These are phyloP conservation scores for Capreolus pygargus DNA, from an alignment of 2,113 vertebrate genomes.

Conservation along the genomic window DNA sequence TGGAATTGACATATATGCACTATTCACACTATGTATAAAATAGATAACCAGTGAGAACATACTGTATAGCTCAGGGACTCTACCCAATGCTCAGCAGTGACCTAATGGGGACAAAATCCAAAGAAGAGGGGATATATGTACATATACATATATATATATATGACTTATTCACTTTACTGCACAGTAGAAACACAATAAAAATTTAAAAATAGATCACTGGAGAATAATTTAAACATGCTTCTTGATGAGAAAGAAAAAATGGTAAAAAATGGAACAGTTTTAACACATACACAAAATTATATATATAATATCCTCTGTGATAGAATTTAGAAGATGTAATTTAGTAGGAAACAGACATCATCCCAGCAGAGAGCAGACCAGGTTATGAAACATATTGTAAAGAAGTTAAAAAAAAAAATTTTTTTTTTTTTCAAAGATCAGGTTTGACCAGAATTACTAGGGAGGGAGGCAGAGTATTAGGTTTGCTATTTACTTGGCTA, in stretches of 20 bases:
- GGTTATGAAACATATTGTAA: not conserved
- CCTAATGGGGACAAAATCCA: not conserved
- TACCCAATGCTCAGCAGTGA: not conserved
- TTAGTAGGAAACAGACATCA: not conserved
- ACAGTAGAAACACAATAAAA: not conserved
- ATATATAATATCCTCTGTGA: not conserved
- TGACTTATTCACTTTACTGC: not conserved
- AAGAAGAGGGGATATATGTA: not conserved
- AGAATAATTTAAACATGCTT: not conserved
- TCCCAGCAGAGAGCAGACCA: not conserved
- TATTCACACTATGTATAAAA: not conserved
- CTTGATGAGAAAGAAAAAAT: not conserved
- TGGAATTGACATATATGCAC: not conserved
- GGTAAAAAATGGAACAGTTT: not conserved
- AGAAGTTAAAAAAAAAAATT: not conserved
- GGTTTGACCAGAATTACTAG: not conserved
- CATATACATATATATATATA: rapidly evolving
- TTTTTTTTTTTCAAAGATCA: not conserved
- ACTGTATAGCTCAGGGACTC: not conserved
- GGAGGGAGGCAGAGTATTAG: not conserved
- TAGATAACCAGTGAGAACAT: not conserved
- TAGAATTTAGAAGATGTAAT: not conserved
- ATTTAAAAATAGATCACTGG: not conserved
- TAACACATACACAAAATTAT: not conserved
- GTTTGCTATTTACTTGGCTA: not conserved